phyloP scores from a whole-genome alignment of 2,797 vertebrate species.

The Sarcoramphus papa region DNA sequence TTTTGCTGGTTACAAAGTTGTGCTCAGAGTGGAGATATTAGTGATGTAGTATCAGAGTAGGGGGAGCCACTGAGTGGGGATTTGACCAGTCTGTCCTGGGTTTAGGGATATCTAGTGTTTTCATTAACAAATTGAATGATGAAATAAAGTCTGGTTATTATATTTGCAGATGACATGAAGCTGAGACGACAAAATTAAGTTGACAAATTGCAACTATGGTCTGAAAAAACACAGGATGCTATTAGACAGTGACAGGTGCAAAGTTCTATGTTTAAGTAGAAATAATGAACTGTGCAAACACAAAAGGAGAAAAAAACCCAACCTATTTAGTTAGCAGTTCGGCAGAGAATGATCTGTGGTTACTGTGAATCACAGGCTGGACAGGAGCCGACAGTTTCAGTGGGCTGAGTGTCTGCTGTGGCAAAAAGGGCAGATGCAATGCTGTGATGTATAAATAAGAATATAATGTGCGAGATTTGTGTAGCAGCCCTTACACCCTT shows the following conservation, averaged over 20 bases:
- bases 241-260: background rate
- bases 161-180: background rate
- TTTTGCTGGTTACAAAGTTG: background rate
- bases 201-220: background rate
- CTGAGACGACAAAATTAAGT: background rate
- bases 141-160: background rate
- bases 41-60: background rate
- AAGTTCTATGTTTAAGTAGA: background rate
- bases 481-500: background rate
- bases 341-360: background rate
- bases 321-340: background rate
- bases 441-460: background rate
- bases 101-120: background rate
- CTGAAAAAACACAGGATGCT: background rate
- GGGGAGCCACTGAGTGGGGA: background rate
- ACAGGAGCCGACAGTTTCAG: background rate
- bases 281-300: background rate
- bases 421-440: background rate
- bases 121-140: background rate
- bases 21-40: background rate
- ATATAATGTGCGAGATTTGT: background rate
- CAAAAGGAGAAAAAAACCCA: background rate
- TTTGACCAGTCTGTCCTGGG: background rate
- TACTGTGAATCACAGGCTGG: background rate
- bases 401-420: background rate